Base-by-base conservation (phyloP, 1,140 invertebrate genomes). In the Lepidurus packardi region DNA sequence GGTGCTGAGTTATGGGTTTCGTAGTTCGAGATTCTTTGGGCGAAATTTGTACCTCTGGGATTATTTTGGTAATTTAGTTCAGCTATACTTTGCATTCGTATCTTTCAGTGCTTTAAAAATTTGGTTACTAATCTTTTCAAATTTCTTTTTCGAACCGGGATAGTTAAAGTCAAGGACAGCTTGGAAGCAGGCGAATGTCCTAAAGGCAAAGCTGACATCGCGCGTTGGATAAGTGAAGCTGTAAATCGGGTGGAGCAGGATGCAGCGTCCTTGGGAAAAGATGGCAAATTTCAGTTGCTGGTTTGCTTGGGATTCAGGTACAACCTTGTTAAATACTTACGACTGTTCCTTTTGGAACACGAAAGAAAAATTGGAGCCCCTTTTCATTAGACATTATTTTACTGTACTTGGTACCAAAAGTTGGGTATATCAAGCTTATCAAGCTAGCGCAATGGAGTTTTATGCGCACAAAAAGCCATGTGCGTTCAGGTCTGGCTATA, bases 21-120 rank as follows among this genome's bases (percentile, higher is more conserved):
- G 94, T 83, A 97, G 95, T 25, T 90, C 92, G 41, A 88, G 96
- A 74, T 89, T 99, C 80, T 98, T 99, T 85, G 92, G 94, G 25
- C 91, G 93, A 81, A 97, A 98, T 86, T 90, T 98, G 77, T 98
- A 97, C 83, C 91, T 98, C 45, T 99, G 98, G 98, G 97, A 99
- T 86, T 99, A 95, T 87, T 91, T 99, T 83, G 91, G 96, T 97
- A 86, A 89, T 88, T 86, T 75, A 10, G 45, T 16, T 47, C 16
- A 10, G 45, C 45, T 16, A 11, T 11, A 16, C 45, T 10, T 47
- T 10, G 16, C 10, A 47, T 10, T 47, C 6, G 45, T 47, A 10
- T 47, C 10, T 11, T 16, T 47, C 5, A 4, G 10, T 16, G 45
- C 10, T 47, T 47, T 47, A 4, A 11, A 47, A 3, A 2, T 47